Evolutionary conservation across 2,797 vertebrate species (phyloP), one percentile per base, ranked within the genome.

Genomic region (Ctenosaura bakeri): DNA sequence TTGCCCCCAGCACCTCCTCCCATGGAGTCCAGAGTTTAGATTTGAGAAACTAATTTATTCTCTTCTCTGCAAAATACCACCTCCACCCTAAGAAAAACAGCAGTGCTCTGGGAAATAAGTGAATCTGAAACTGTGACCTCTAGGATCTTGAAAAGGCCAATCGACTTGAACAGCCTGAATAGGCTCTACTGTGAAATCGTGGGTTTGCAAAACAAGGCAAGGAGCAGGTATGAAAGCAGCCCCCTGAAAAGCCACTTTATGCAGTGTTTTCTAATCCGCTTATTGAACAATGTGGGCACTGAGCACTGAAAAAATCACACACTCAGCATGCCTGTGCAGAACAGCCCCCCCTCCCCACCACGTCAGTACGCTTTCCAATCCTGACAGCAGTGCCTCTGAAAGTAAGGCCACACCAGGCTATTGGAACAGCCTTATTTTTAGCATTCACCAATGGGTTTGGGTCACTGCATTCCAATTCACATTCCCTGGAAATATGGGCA

Each of bases 221-320:
- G 90, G 54, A 52, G 83, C 91, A 89, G 95, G 95, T 95, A 96
- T 91, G 96, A 95, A 93, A 96, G 26, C 93, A 93, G 91, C 93
- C 94, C 96, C 96, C 95, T 91, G 89, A 94, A 92, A 93, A 6
- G 94, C 91, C 91, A 94, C 95, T 91, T 92, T 92, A 89, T 90
- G 94, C 91, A 62, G 90, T 91, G 92, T 92, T 95, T 95, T 94
- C 91, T 96, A 94, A 96, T 94, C 96, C 90, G 91, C 95, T 97
- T 94, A 93, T 62, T 86, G 91, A 92, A 95, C 96, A 95, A 95
- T 90, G 94, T 92, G 94, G 95, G 95, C 90, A 74, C 93, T 86
- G 95, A 83, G 91, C 7, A 81, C 95, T 94, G 92, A 93, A 94
- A 81, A 85, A 96, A 94, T 93, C 95, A 86, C 88, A 95, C 88